Evolutionary conservation across 2,113 vertebrate species (phyloP), one percentile per base, ranked within the genome.

Genomic region (Cichladusa arquata): DNA sequence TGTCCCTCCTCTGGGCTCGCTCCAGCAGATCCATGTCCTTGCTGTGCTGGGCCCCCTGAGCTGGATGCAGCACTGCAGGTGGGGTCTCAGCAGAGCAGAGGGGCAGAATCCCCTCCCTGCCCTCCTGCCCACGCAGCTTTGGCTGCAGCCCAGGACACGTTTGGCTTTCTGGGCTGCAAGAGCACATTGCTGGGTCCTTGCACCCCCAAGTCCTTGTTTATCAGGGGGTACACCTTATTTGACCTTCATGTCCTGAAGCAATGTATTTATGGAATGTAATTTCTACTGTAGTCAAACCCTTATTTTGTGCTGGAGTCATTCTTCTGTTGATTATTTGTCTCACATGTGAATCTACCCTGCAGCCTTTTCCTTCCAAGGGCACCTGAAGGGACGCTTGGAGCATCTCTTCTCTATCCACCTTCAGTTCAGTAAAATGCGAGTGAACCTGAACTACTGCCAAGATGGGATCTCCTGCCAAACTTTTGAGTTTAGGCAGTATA

Each of bases 391-490:
- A 4, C 8, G 6, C 17, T 83, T 70, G 29, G 18, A 61, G n/a
- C n/a, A 45, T 26, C 34, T 53, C 18, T 87, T 47, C 29, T 82
- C 34, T 33, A 1, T 77, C 14, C 0, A 0, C 25, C 8, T 6
- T 40, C 29, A 57, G n/a, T 36, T 70, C 34, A 65, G 50, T 86
- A 57, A 73, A 61, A 73, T 66, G 36, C 2, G 8, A 65, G 24
- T 51, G 31, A 86, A 45, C 18, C 18, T 29, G 10, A 83, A 18
- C 28, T 54, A 28, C 47, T 65, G 31, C 45, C 42, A 45, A 66
- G 50, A 26, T 6, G 8, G 9, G 4, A 29, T 83, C 15, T 86
- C 81, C 72, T 92, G 80, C 50, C 66, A 73, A n/a, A 88, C 22
- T 51, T 56, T 25, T 44, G 11, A 48, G 40, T 77, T 76, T 76